A percentile compares a stretch with the other conserved stretches of the same genome.
phyloP scores from a whole-genome alignment of 2,113 vertebrate genomes.

The Mirza zaza region DNA sequence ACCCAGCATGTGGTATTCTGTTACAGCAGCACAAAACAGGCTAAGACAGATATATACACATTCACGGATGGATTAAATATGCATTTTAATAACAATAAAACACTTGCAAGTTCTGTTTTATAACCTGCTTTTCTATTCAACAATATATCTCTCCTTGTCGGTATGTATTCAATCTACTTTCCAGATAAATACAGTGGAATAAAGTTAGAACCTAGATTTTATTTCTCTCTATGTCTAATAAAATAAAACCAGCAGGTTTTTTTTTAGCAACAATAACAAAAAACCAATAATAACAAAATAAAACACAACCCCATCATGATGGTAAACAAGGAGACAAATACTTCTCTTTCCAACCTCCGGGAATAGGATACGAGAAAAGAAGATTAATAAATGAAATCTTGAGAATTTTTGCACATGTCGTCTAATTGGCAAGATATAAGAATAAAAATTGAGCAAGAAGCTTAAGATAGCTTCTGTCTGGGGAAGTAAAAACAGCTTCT shows the following conservation, averaged over 20 bases:
- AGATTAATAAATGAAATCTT: not conserved
- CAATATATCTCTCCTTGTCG: not conserved
- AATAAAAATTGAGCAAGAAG: not conserved
- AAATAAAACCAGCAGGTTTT: not conserved
- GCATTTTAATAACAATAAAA: constrained; percentile 10
- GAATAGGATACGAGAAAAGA: not conserved
- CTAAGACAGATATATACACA: not conserved
- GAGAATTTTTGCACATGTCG: constrained; percentile 17
- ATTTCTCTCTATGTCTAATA: not conserved
- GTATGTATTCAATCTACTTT: constrained; percentile 2
- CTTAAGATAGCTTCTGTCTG: not conserved
- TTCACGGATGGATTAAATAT: not conserved
- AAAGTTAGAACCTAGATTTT: not conserved
- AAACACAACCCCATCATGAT: not conserved
- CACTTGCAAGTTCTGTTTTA: not conserved
- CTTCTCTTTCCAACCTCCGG: not conserved
- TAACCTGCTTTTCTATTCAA: constrained; percentile 23
- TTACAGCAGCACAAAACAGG: not conserved
- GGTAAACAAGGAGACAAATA: not conserved
- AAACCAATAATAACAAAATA: not conserved
- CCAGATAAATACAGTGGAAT: not conserved
- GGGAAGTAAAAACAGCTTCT: not conserved
- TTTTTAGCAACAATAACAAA: not conserved
- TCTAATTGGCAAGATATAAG: not conserved
- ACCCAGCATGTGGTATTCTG: not conserved